phyloP scores from a whole-genome alignment of 2,888 invertebrate species.

The Phengaris alcon region DNA sequence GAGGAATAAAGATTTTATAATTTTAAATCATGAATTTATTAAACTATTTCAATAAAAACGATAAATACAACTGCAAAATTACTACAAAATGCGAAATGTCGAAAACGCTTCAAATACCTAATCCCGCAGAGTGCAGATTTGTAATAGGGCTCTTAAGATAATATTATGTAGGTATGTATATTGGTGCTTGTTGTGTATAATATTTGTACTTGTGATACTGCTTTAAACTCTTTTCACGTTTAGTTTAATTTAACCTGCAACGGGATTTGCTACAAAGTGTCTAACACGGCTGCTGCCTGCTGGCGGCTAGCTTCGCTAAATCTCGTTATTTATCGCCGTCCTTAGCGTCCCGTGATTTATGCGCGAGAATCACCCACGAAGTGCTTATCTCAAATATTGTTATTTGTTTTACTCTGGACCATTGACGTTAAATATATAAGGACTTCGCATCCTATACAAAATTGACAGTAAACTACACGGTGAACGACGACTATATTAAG shows the following conservation, averaged over 20 bases:
- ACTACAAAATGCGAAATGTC: too few species aligned
- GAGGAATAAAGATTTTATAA: too few species aligned
- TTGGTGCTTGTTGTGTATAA: too few species aligned
- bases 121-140: too few species aligned
- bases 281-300: background rate
- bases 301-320: constrained; percentile 43
- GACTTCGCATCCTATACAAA: background rate
- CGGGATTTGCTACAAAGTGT: constrained; percentile 5
- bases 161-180: background rate
- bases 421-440: background rate
- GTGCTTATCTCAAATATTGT: constrained; percentile 48
- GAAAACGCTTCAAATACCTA: too few species aligned
- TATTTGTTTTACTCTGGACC: constrained; percentile 22
- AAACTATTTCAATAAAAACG: too few species aligned
- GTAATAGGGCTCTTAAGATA: too few species aligned
- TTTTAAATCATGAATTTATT: too few species aligned
- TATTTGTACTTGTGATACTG: background rate
- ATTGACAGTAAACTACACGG: too few species aligned
- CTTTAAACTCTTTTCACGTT: background rate
- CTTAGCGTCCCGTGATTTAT: constrained; percentile 61
- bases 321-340: constrained; percentile 68
- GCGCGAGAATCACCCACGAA: constrained; percentile 54
- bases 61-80: too few species aligned
- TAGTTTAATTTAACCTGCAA: background rate
- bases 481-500: too few species aligned